Conservation (phyloP, 2,113 vertebrate genomes). For the Crotalus tigris region DNA sequence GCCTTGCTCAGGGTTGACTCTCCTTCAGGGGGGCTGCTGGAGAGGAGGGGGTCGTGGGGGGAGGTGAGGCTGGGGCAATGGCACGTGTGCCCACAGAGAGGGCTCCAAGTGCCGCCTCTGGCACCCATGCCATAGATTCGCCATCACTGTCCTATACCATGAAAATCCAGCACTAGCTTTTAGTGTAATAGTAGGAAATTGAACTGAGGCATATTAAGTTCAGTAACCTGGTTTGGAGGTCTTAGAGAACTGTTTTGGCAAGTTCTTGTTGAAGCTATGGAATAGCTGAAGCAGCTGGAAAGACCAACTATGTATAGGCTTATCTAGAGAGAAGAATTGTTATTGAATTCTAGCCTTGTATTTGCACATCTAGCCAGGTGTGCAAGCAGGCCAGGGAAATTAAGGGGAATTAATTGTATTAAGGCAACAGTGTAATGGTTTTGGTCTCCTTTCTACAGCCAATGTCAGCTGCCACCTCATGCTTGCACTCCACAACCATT, state of each 20-base stretch:
- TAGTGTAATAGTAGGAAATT: neutral
- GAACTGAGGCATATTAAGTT: neutral
- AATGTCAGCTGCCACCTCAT: no score
- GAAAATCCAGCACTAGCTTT: neutral
- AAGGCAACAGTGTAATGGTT: neutral
- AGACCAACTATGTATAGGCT: no score
- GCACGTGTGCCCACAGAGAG: no score
- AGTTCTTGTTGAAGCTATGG: neutral
- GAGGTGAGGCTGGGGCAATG: no score
- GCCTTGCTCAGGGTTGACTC: no score
- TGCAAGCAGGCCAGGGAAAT: neutral
- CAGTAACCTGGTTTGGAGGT: neutral
- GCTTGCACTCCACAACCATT: no score
- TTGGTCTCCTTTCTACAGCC: neutral
- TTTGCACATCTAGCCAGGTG: no score
- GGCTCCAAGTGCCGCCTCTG: no score
- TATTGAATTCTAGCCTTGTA: neutral
- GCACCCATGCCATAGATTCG: no score
- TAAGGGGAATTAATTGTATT: neutral
- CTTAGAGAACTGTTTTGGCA: neutral
- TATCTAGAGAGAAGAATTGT: neutral
- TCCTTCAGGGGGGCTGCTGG: no score
- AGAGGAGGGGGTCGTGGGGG: no score
- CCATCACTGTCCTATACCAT: neutral
- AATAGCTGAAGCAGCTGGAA: neutral